phyloP scores from a whole-genome alignment of 2,113 vertebrate species.

The Cololabis saira region DNA sequence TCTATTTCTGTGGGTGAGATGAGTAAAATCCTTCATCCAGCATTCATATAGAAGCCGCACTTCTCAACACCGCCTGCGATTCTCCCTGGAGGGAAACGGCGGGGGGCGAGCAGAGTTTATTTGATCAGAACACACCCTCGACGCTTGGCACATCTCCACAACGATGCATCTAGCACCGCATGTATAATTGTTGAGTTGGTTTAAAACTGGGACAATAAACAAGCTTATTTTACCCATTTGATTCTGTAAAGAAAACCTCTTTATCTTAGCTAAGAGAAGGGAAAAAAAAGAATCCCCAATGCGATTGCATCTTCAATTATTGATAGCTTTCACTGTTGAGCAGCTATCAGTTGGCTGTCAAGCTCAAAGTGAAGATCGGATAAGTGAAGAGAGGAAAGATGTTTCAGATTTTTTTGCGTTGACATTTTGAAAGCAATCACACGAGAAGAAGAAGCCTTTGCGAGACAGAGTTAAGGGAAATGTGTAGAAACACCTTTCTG shows the following conservation, averaged over 20 bases:
- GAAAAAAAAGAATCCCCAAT: conserved; percentile 35
- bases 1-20: conserved; percentile 13
- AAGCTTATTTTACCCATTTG: conserved; percentile 33
- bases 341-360: conserved; percentile 54
- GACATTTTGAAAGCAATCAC: conserved; percentile 64
- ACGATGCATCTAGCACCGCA: conserved; percentile 18
- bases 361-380: conserved; percentile 41
- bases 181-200: background rate
- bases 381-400: conserved; percentile 2
- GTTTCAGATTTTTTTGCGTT: conserved; percentile 27
- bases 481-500: conserved; percentile 14
- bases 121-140: conserved; percentile 41
- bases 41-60: conserved; percentile 33
- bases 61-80: background rate
- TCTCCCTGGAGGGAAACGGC: conserved; percentile 15
- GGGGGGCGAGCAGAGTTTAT: conserved; percentile 15
- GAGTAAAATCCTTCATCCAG: too few relatives aligned
- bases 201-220: conserved; percentile 48
- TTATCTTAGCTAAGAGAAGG: conserved; percentile 33
- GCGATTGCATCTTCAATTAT: conserved; percentile 61
- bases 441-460: conserved; percentile 23
- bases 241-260: conserved; percentile 22
- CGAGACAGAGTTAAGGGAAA: conserved; percentile 24
- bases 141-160: conserved; percentile 20
- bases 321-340: conserved; percentile 48